Base-by-base conservation (phyloP, 2,797 vertebrate species). In the Oryzias sinensis region DNA sequence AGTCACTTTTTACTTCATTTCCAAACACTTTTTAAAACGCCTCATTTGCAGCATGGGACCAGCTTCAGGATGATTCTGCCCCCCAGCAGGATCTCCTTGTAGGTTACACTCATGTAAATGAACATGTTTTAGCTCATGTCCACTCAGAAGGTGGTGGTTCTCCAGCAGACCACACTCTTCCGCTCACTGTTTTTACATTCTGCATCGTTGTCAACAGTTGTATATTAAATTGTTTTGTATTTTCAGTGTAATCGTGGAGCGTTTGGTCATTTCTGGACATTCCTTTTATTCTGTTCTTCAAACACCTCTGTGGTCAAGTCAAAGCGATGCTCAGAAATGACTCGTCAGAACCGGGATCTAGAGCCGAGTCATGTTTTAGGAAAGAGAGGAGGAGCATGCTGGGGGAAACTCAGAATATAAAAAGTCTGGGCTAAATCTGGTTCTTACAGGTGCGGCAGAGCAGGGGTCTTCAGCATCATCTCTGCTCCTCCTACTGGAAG, bases 171-270 rank as follows among this genome's bases (percentile, higher is more conserved):
- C 33, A 37, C 9, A 37, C 33, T 37, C 33, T 37, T 37, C 33
- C 33, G 33, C 33, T 37, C 33, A 37, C 2, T 11, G 89, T 90
- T 91, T 91, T 91, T 90, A 91, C 88, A 77, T 82, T 76, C 73
- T 51, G 52, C 80, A 65, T 90, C 90, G 91, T 93, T 91, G 89
- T 82, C 85, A 90, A 84, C 81, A 65, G 76, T 87, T 92, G 89
- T 91, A 89, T 78, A 93, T 92, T 92, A 92, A 92, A 93, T 89
- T 85, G 83, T 92, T 93, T 92, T 93, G 86, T 92, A 92, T 91
- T 81, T 84, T 90, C 20, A 81, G 72, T 83, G 76, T 75, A 70
- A 67, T 69, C 33, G 17, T 62, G 57, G 43, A 11, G 24, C 4
- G 16, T 27, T 18, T 43, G 41, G 16, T 29, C 8, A 7, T 14